Conservation (phyloP, 2,113 vertebrate species). For the Heterochromis multidens region DNA sequence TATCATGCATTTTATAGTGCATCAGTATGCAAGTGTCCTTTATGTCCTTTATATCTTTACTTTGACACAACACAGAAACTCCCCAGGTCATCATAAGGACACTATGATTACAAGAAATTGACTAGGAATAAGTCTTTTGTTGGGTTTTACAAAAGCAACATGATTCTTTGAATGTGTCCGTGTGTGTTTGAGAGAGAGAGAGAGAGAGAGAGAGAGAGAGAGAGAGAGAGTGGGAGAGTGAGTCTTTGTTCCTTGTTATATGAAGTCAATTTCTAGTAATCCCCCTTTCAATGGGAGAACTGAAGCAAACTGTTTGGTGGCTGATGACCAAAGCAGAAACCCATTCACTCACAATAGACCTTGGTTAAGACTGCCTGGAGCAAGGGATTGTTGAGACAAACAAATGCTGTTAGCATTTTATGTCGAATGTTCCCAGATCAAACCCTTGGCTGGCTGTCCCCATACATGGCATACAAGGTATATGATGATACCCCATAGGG, state of each 20-base stretch:
- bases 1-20: not conserved
- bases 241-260: slow-evolving; percentile 19
- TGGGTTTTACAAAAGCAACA: not conserved
- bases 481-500: not conserved
- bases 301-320: slow-evolving; percentile 29
- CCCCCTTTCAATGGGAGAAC: slow-evolving; percentile 54
- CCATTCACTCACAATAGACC: slow-evolving; percentile 44
- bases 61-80: not conserved
- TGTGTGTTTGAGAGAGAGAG: no score
- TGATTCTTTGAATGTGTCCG: not conserved
- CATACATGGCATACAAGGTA: not conserved
- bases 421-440: slow-evolving; percentile 15
- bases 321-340: slow-evolving; percentile 44
- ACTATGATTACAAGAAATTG: slow-evolving; percentile 1
- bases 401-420: slow-evolving; percentile 31
- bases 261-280: slow-evolving; percentile 65
- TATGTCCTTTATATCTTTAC: not conserved
- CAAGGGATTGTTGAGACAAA: slow-evolving; percentile 29
- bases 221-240: not conserved
- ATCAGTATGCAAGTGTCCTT: not conserved
- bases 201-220: no score
- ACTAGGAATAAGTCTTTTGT: not conserved
- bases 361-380: slow-evolving; percentile 31
- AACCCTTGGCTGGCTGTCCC: not conserved
- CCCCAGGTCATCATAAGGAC: slow-evolving; percentile 4